Evolutionary conservation across 2,113 vertebrate species (phyloP).

Genomic region (Percina caprodes): DNA sequence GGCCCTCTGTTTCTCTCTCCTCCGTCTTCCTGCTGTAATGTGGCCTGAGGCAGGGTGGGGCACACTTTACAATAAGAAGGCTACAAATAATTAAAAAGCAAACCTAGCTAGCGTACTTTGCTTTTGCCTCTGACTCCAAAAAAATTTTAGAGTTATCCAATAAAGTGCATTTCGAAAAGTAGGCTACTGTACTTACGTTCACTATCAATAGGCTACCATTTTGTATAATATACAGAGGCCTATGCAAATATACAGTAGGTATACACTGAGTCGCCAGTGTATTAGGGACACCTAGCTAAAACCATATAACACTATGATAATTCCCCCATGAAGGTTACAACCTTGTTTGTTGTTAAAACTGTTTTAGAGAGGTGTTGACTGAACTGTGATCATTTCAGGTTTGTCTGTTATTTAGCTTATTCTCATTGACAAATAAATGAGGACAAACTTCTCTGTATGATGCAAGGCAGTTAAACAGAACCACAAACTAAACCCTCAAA

Average conservation of each 20-base stretch:
- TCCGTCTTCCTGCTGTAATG: slow-evolving; percentile 34
- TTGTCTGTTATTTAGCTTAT: background rate
- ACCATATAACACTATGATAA: background rate
- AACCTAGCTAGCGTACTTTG: background rate
- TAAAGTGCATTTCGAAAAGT: background rate
- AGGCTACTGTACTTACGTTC: background rate
- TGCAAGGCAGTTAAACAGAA: background rate
- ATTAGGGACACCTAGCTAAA: too few species aligned
- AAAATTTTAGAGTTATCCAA: background rate
- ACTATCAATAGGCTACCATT: background rate
- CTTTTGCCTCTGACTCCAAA: background rate
- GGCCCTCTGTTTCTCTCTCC: background rate
- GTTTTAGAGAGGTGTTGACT: background rate
- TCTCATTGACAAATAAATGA: background rate
- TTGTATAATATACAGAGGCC: background rate
- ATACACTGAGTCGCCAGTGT: background rate
- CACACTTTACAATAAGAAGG: slow-evolving; percentile 28
- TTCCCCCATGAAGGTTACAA: background rate
- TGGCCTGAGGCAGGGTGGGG: slow-evolving; percentile 62
- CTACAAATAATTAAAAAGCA: slow-evolving; percentile 3
- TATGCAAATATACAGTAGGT: background rate
- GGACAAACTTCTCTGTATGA: background rate
- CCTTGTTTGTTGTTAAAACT: background rate
- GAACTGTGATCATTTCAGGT: too few species aligned
- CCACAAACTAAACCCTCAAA: too few species aligned